Conservation (phyloP, 2,888 invertebrate genomes). For the Dendrolimus pini region DNA sequence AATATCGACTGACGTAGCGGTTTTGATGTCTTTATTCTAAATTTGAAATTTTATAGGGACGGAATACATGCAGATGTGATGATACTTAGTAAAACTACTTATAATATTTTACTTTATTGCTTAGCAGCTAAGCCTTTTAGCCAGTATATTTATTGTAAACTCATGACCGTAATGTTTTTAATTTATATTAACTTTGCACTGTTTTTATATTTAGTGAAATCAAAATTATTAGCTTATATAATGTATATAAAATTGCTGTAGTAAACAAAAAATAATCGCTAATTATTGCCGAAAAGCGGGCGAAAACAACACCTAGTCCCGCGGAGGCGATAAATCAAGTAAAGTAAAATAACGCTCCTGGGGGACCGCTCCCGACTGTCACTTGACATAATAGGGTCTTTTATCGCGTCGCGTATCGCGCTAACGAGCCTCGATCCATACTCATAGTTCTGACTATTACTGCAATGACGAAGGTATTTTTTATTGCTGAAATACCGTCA, state of each 20-base stretch:
- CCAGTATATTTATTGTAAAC: too few relatives aligned
- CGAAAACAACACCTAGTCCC: conserved; percentile 42
- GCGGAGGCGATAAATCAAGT: conserved; percentile 54
- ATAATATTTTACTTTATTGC: too few relatives aligned
- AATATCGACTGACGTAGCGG: conserved; percentile 55
- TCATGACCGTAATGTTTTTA: too few relatives aligned
- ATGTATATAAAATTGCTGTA: background rate
- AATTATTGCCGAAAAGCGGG: conserved; percentile 33
- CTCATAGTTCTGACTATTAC: conserved; percentile 19
- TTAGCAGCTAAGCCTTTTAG: too few relatives aligned
- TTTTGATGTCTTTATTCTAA: conserved; percentile 68
- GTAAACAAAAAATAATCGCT: conserved; percentile 13
- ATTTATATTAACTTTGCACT: background rate
- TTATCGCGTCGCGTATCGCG: conserved; percentile 26
- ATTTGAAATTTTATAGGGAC: conserved; percentile 33
- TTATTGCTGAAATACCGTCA: too few relatives aligned
- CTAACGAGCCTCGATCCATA: conserved; percentile 34
- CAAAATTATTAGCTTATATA: conserved; percentile 10
- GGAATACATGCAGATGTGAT: too few relatives aligned
- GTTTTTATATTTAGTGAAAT: conserved; percentile 22
- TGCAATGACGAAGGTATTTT: conserved; percentile 6
- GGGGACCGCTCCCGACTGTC: conserved; percentile 47
- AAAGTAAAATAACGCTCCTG: conserved; percentile 56
- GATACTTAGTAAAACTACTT: too few relatives aligned
- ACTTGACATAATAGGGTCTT: conserved; percentile 58